Conservation (phyloP, 2,797 vertebrate species). For the Lycodopsis pacificus region DNA sequence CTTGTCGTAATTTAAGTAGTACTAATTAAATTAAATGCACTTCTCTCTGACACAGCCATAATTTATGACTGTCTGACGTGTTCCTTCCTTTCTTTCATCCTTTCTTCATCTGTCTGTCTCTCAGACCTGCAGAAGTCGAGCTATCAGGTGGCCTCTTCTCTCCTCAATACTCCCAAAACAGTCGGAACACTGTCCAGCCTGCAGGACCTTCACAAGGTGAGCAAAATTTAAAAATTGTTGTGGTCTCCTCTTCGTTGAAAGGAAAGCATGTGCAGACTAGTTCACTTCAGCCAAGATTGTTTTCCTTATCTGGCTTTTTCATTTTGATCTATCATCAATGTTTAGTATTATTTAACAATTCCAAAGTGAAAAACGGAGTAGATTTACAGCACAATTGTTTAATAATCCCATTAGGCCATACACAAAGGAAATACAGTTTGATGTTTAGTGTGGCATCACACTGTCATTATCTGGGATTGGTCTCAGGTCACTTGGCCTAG, state of each 20-base stretch:
- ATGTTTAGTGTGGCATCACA: background rate
- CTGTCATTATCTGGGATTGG: background rate
- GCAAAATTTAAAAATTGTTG: background rate
- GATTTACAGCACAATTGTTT: background rate
- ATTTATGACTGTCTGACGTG: no score
- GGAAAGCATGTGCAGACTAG: background rate
- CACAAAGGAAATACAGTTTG: background rate
- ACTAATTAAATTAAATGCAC: background rate
- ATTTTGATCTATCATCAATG: background rate
- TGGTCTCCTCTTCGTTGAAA: background rate
- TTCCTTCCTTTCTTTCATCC: background rate
- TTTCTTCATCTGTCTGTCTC: background rate
- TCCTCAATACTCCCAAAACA: slow-evolving; percentile 32
- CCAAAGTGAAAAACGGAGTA: background rate
- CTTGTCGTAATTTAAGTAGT: background rate
- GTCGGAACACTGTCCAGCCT: slow-evolving; percentile 8
- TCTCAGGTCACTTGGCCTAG: no score
- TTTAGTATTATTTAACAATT: background rate
- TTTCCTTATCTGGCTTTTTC: background rate
- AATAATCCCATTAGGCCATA: background rate
- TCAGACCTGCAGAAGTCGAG: slow-evolving; percentile 57
- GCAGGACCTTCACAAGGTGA: slow-evolving; percentile 41
- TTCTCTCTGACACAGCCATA: background rate
- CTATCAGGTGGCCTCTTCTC: background rate
- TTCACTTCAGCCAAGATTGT: background rate